Base-by-base conservation (phyloP, 2,888 invertebrate genomes). In the Apotomis turbidana region DNA sequence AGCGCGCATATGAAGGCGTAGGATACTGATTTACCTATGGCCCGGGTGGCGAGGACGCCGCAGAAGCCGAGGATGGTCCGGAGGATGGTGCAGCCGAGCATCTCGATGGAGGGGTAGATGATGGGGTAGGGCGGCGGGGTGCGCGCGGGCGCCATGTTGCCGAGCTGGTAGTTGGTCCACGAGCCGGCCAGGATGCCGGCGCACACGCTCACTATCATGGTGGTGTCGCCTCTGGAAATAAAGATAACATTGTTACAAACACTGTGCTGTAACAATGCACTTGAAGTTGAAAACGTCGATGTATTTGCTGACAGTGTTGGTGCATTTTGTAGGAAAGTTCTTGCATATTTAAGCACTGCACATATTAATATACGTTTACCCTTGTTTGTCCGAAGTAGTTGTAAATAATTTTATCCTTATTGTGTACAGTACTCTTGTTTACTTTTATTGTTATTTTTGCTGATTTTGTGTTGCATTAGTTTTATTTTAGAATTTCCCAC, bases 81-180 rank as follows among this genome's bases (percentile, higher is more conserved):
- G 41, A 97, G 89, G 27, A 97, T 89, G 61, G 95, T 88, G 81
- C 94, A 93, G 71, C 96, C 95, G 62, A 96, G 80, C 95, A 97
- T 97, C 78, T 95, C 94, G 74, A 95, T 94, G 1, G 96, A 95
- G 8, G 97, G 97, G 96, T 97, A 97, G 80, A 96, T 95, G 81
- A 98, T 95, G 72, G 94, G 87, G 87, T 97, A 97, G 0, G 97
- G 97, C 5, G 97, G 97, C 46, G 94, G 89, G 8, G 90, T 86
- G n/a, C 94, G 83, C 76, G 95, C 94, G 54, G 94, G 90, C n/a
- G 85, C 87, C 93, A 96, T 94, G 82, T 95, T 94, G n/a, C 97
- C 97, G 12, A 96, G 93, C 85, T 96, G 97, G 87, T 96, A 97
- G 90, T 97, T 97, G 55, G 96, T 90, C 98, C 98, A 98, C 5